Evolutionary conservation across 1,140 invertebrate genomes (phyloP).

Genomic region (Chrysopa pallens): DNA sequence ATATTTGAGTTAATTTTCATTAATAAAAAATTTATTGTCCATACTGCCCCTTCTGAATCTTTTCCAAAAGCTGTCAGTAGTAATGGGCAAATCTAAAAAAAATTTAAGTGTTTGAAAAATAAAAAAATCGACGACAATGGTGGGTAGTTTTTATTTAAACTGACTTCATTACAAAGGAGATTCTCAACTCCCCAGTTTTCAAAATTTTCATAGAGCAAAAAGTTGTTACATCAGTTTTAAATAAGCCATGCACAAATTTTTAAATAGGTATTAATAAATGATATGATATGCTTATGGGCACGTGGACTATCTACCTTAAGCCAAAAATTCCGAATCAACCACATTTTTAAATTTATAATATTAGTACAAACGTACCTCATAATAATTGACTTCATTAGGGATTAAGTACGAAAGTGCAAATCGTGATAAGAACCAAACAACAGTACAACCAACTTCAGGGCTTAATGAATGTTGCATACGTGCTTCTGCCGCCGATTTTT

Average conservation of each 20-base stretch:
- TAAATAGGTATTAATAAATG: no score
- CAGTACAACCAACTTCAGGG: conserved; percentile 58
- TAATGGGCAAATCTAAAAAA: conserved; percentile 17
- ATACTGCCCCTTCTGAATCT: conserved; percentile 19
- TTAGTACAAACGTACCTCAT: conserved; percentile 28
- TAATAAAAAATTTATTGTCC: conserved; percentile 16
- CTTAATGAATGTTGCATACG: conserved; percentile 46
- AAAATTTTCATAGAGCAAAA: no score
- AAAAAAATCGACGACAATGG: no score
- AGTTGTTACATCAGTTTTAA: no score
- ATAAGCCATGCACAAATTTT: no score
- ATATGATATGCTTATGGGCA: no score
- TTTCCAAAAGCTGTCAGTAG: conserved; percentile 16
- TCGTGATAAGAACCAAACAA: conserved; percentile 64
- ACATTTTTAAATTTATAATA: no score
- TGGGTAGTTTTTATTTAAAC: no score
- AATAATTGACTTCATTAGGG: conserved; percentile 45
- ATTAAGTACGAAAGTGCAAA: conserved; percentile 62
- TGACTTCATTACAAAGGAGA: no score
- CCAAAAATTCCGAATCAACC: no score
- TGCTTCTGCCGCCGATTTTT: conserved; percentile 39
- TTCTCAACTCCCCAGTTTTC: no score
- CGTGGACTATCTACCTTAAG: no score
- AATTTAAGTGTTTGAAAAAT: background rate
- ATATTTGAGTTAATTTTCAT: conserved; percentile 20